Evolutionary conservation across 2,888 invertebrate species (phyloP), one percentile per base, ranked within the genome.

Genomic region (Eupithecia dodoneata): DNA sequence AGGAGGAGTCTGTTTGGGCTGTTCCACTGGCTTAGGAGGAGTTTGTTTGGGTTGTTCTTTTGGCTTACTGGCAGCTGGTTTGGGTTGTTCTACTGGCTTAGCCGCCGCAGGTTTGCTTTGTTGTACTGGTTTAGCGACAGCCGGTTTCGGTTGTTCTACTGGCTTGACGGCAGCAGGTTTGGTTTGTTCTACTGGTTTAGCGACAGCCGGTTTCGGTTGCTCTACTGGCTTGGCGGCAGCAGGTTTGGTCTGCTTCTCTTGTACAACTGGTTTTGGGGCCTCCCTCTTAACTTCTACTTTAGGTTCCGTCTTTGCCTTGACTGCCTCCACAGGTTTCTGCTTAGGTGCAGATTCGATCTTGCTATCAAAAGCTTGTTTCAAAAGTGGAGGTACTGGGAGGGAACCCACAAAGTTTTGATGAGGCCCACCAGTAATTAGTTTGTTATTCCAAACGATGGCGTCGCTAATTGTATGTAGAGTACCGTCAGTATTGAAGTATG

Each of bases 351-450:
- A 65, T 44, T 83, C 76, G 12, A 83, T 75, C 71, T 83, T 81
- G 41, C 59, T 45, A 72, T 84, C 81, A 80, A 92, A 95, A 0
- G 95, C 93, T 81, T 91, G 92, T 79, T 91, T 91, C 42, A 96
- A 90, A 55, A 92, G 90, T 75, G 96, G 92, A 2, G 96, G 95
- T 13, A 96, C 93, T 55, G 97, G 95, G n/a, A 97, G 95, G 74
- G 96, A 95, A 0, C 95, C 97, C 70, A 98, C 88, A 83, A 95
- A 97, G 75, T 96, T 93, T 85, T 96, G 10, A 81, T 96, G 96
- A 0, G 98, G 97, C 18, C 96, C 96, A 41, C 97, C 98, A 52
- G 97, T 89, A 85, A 96, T 96, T 15, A 98, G 89, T 83, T 96
- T 95, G 82, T 96, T 96, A 73, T 96, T 96, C 85, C 95, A 96